Evolutionary conservation across 2,113 vertebrate genomes (phyloP).

Genomic region (Indicator maculatus): DNA sequence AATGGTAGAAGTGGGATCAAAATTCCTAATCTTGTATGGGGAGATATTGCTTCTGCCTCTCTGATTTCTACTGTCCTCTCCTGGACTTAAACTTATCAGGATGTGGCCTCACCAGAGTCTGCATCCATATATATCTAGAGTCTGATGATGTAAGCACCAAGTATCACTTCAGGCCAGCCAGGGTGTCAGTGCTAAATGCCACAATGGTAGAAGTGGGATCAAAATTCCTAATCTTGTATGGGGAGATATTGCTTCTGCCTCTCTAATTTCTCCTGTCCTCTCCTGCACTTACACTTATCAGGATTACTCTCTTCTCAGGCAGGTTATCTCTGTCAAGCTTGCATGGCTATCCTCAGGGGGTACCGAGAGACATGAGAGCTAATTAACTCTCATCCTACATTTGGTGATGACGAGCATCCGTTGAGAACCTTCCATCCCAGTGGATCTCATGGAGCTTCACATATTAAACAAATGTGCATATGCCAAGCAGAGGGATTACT

Average conservation of each 20-base stretch:
- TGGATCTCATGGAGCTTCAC: conserved; percentile 35
- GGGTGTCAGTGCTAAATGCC: not conserved
- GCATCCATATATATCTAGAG: accelerated
- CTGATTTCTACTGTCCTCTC: conserved; percentile 16
- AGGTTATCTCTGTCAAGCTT: conserved; percentile 57
- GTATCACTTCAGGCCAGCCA: not conserved
- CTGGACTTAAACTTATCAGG: conserved; percentile 32
- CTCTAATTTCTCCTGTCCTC: conserved; percentile 24
- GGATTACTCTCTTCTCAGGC: not conserved
- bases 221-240: not conserved
- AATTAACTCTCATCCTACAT: conserved; percentile 57
- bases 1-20: not conserved
- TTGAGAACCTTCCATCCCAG: conserved; percentile 52
- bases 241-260: not conserved
- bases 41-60: not conserved
- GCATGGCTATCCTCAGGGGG: conserved; percentile 33
- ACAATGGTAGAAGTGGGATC: not conserved
- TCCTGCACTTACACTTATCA: conserved; percentile 27
- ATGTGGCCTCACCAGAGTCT: no score
- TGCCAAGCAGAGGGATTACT: conserved; percentile 33
- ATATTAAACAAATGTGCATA: conserved; percentile 14
- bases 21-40: not conserved
- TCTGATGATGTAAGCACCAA: not conserved
- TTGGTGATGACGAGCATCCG: conserved; percentile 17
- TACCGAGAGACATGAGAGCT: not conserved